A percentile compares a stretch with the other conserved stretches of the same genome.
These are phyloP conservation scores for Antitype chi DNA, from an alignment of 2,888 invertebrate genomes.

Conservation along the genomic window DNA sequence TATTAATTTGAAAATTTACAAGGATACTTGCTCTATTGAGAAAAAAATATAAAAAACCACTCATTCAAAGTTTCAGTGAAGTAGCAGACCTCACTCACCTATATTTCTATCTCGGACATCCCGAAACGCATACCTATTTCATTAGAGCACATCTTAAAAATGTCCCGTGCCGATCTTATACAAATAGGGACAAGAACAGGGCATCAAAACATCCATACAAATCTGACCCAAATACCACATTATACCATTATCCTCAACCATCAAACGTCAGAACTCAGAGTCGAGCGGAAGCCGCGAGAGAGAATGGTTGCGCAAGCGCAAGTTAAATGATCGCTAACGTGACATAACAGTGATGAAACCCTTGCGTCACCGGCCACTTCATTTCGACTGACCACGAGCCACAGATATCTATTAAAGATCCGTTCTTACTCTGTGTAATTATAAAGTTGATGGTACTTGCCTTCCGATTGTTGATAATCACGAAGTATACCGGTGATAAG, in stretches of 20 bases:
- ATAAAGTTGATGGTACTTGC: neutral
- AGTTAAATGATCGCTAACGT: constrained; percentile 55
- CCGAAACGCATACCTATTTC: too few species aligned
- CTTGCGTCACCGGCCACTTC: constrained; percentile 62
- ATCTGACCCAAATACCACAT: constrained; percentile 29
- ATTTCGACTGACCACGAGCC: constrained; percentile 33
- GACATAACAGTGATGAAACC: constrained; percentile 69
- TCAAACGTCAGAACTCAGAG: constrained; percentile 6
- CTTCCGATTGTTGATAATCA: neutral
- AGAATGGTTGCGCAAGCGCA: constrained; percentile 54
- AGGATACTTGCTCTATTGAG: neutral
- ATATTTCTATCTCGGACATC: neutral
- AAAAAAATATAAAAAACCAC: neutral
- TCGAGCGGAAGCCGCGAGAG: constrained; percentile 61
- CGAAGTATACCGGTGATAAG: neutral
- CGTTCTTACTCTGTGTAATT: constrained; percentile 21
- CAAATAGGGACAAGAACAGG: neutral
- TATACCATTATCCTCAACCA: constrained; percentile 3
- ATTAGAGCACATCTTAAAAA: neutral
- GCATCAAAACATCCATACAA: neutral
- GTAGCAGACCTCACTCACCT: neutral
- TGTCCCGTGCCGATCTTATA: neutral
- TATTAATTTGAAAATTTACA: neutral
- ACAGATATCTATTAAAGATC: constrained; percentile 29
- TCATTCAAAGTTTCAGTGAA: neutral